phyloP scores from a whole-genome alignment of 1,140 invertebrate genomes.

The Bombus superbus region DNA sequence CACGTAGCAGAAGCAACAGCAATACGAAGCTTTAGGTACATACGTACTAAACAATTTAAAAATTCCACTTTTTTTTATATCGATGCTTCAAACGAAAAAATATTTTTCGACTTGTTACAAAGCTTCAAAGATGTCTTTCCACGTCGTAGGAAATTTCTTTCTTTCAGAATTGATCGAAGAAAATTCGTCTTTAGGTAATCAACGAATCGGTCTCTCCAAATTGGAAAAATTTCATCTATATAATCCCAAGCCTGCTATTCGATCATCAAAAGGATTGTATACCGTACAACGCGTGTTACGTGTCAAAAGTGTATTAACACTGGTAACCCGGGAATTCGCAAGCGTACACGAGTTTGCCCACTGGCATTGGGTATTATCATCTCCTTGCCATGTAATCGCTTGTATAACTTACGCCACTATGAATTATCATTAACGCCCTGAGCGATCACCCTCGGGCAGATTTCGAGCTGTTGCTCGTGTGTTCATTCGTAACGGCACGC shows the following conservation, averaged over 20 bases:
- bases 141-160: background rate
- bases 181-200: no score
- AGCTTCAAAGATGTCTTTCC: background rate
- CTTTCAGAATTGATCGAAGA: no score
- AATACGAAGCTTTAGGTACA: no score
- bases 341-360: conserved; percentile 8
- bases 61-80: no score
- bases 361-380: conserved; percentile 47
- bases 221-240: background rate
- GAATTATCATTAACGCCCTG: conserved; percentile 54
- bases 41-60: no score
- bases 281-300: background rate
- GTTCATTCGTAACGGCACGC: conserved; percentile 3
- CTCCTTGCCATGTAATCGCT: conserved; percentile 44
- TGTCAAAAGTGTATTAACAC: background rate
- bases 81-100: no score
- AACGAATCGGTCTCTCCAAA: background rate
- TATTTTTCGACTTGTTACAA: no score
- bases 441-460: background rate
- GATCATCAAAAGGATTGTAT: background rate
- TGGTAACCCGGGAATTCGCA: conserved; percentile 8
- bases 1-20: no score
- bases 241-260: background rate
- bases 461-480: conserved; percentile 20
- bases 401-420: conserved; percentile 39